These are phyloP conservation scores for Deilephila porcellus DNA, from an alignment of 2,888 invertebrate species.

Conservation along the genomic window DNA sequence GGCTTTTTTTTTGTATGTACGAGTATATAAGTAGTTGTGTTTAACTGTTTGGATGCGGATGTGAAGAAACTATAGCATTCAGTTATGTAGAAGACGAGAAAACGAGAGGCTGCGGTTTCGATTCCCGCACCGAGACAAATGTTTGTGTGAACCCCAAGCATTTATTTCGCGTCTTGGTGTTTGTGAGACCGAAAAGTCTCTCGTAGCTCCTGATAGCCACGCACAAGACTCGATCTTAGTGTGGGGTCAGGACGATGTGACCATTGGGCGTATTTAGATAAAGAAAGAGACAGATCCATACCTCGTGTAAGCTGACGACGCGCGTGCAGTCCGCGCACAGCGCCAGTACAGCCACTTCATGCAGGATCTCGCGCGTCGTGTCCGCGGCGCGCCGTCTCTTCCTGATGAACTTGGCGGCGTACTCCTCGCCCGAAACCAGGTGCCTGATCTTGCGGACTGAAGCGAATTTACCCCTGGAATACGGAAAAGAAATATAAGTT, in stretches of 20 bases:
- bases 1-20: not conserved
- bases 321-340: constrained; percentile 92
- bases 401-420: constrained; percentile 98
- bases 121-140: too few species aligned
- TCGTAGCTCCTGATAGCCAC: too few species aligned
- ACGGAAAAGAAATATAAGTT: not conserved
- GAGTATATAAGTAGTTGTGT: not conserved
- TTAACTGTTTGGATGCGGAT: not conserved
- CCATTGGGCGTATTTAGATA: not conserved
- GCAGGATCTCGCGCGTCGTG: constrained; percentile 94
- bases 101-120: too few species aligned
- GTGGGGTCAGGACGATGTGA: too few species aligned
- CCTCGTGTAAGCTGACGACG: constrained; percentile 96
- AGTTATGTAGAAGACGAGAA: too few species aligned
- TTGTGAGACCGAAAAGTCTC: too few species aligned
- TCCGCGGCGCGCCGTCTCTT: constrained; percentile 94
- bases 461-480: constrained; percentile 98
- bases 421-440: constrained; percentile 93
- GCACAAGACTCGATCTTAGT: too few species aligned
- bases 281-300: constrained; percentile 39
- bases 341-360: constrained; percentile 96
- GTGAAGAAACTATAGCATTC: not conserved
- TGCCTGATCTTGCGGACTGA: constrained; percentile 96
- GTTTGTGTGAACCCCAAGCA: too few species aligned
- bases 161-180: too few species aligned